Evolutionary conservation across 64 coral and sea anemone species (phyloP).

Genomic region (Montipora foliosa): DNA sequence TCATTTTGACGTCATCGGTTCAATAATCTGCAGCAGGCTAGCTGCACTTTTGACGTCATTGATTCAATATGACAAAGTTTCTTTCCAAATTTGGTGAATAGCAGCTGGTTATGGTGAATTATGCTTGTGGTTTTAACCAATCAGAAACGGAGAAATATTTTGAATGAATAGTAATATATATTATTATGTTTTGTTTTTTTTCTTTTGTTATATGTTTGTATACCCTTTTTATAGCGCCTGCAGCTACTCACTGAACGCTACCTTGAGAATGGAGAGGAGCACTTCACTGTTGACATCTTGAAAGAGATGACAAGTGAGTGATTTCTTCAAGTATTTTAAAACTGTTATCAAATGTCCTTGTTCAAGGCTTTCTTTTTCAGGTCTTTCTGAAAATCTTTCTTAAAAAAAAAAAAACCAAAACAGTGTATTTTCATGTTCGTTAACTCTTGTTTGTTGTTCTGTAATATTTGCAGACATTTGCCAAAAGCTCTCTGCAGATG

Average conservation of each 20-base stretch:
- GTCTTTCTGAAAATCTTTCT: background rate
- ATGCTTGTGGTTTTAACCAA: too few species aligned
- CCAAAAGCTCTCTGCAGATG: conserved; percentile 95
- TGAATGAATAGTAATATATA: too few species aligned
- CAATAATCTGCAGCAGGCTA: too few species aligned
- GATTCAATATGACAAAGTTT: too few species aligned
- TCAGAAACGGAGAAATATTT: too few species aligned
- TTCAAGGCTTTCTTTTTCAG: too few species aligned
- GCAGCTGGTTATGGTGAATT: too few species aligned
- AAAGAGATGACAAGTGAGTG: conserved; percentile 99
- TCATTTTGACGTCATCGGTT: too few species aligned
- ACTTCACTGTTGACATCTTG: conserved; percentile 95
- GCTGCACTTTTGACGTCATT: too few species aligned
- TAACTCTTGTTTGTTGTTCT: background rate
- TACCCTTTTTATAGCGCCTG: conserved; percentile 63
- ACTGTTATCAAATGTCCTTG: too few species aligned
- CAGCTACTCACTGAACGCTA: conserved; percentile 93
- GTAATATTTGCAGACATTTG: conserved; percentile 91
- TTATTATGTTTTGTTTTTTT: background rate
- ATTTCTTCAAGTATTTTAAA: background rate
- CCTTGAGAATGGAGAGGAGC: conserved; percentile 96
- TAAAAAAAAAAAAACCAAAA: too few species aligned
- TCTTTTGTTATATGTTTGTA: background rate
- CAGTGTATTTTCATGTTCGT: background rate
- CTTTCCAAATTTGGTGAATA: too few species aligned